phyloP scores from a whole-genome alignment of 2,113 vertebrate genomes.

The Sturnira hondurensis region DNA sequence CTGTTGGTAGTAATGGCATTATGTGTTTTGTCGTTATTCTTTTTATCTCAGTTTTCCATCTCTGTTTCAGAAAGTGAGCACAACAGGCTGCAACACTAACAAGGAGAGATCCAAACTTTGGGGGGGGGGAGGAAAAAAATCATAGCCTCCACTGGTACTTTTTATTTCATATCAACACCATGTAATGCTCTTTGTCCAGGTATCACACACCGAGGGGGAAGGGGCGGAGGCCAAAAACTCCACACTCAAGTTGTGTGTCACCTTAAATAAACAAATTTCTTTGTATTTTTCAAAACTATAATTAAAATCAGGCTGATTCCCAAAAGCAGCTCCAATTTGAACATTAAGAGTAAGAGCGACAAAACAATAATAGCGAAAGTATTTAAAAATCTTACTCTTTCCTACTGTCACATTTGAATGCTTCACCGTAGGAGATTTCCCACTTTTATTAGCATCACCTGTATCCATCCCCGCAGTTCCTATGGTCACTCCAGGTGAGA shows the following conservation, averaged over 20 bases:
- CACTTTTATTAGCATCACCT: neutral
- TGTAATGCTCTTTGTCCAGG: neutral
- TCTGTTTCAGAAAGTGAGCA: conserved; percentile 34
- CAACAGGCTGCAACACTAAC: conserved; percentile 27
- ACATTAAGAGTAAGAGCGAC: neutral
- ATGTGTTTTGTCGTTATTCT: neutral
- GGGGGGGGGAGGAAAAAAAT: neutral
- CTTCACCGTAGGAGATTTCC: neutral
- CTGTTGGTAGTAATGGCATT: neutral
- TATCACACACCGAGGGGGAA: neutral
- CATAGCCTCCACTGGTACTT: neutral
- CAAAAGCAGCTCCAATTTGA: neutral
- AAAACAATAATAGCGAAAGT: neutral
- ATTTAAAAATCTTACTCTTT: neutral
- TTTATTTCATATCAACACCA: neutral
- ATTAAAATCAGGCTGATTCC: conserved; percentile 11
- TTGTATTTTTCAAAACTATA: neutral
- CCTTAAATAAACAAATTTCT: neutral
- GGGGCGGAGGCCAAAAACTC: neutral
- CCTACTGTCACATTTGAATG: neutral
- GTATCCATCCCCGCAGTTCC: fast-evolving
- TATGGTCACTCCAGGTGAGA: neutral
- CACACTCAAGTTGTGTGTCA: neutral
- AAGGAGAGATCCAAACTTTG: conserved; percentile 10
- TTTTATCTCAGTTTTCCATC: conserved; percentile 33